Percentiles rank a stretch among this genome's conserved stretches.
Conservation (phyloP, 2,797 vertebrate genomes). For the Cetoscarus ocellatus region DNA sequence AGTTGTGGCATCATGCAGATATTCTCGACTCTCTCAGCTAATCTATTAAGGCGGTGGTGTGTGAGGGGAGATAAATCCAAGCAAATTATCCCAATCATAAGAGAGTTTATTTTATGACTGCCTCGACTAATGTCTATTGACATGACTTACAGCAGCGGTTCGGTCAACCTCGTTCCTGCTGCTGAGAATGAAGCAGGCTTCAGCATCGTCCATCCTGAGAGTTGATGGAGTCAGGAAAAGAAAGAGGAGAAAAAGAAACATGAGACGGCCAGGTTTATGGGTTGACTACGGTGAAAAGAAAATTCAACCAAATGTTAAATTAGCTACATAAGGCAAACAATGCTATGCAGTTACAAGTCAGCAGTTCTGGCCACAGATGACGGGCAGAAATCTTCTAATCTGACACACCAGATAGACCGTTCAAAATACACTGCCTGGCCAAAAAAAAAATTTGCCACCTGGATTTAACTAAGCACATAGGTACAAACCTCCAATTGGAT, state of each 20-base stretch:
- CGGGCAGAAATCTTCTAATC: neutral
- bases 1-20: slow-evolving; percentile 12
- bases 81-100: neutral
- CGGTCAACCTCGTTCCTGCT: slow-evolving; percentile 97
- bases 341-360: neutral
- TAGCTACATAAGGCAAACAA: neutral
- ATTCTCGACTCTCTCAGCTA: slow-evolving; percentile 12
- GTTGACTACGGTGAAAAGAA: neutral
- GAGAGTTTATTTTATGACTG: slow-evolving; percentile 6
- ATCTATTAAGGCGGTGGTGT: slow-evolving; percentile 23
- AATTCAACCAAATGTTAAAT: slow-evolving; percentile 6
- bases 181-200: slow-evolving; percentile 98
- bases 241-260: slow-evolving; percentile 2
- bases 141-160: slow-evolving; percentile 92
- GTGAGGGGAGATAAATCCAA: slow-evolving; percentile 24
- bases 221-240: slow-evolving; percentile 8
- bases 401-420: too few relatives aligned
- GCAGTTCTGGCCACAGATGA: neutral
- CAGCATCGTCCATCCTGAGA: slow-evolving; percentile 96
- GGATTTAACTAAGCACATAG: too few relatives aligned
- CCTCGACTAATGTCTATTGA: neutral
- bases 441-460: too few relatives aligned
- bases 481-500: too few relatives aligned
- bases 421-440: too few relatives aligned
- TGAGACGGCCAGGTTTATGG: neutral